A percentile compares a stretch with the other conserved stretches of the same genome.
Evolutionary conservation across 2,113 vertebrate species (phyloP).

Genomic region (Sitta europaea): DNA sequence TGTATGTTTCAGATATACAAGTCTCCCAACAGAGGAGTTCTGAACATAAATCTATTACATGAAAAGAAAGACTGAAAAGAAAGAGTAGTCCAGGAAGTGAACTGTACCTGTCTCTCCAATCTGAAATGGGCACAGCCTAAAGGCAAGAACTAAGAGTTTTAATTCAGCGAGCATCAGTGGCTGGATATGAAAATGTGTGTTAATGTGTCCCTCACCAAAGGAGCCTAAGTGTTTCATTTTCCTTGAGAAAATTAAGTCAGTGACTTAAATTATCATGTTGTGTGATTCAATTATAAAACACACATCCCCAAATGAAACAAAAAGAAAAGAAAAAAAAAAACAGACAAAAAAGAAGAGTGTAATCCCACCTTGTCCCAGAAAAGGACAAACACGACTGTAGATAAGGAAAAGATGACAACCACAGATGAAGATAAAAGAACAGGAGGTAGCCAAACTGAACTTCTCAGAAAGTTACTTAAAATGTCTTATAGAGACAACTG

Average conservation of each 20-base stretch:
- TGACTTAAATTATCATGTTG: background rate
- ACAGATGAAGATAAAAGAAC: background rate
- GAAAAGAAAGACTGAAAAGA: background rate
- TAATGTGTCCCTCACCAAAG: background rate
- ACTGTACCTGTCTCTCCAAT: background rate
- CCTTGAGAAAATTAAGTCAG: background rate
- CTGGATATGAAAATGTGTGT: background rate
- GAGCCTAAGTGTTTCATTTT: background rate
- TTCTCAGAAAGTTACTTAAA: background rate
- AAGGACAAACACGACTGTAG: background rate
- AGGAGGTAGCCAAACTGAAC: background rate
- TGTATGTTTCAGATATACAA: background rate
- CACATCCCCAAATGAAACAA: background rate
- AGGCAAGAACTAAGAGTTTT: background rate
- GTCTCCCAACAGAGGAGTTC: background rate
- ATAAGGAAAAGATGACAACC: background rate
- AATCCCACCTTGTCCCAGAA: background rate
- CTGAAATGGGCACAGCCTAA: background rate
- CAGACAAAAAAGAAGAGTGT: background rate
- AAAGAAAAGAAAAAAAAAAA: background rate
- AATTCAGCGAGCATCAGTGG: background rate
- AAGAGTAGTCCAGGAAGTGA: background rate
- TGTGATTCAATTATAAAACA: background rate
- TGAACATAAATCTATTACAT: background rate
- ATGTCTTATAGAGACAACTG: background rate